phyloP scores from a whole-genome alignment of 1,140 invertebrate genomes.

The Phocides pigmalion region DNA sequence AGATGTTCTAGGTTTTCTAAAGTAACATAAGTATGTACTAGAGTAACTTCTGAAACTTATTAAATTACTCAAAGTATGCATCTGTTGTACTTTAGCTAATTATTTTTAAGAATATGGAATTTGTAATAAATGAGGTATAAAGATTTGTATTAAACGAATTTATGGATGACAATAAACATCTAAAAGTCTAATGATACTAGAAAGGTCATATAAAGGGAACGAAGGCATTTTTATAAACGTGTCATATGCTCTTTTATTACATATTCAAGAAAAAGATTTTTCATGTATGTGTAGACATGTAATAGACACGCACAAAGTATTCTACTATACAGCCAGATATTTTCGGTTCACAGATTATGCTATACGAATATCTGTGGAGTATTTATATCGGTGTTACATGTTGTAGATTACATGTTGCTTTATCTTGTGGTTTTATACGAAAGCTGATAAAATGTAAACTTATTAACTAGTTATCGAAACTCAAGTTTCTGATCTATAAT shows the following conservation, averaged over 20 bases:
- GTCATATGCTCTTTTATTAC: conserved; percentile 9
- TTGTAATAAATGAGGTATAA: conserved; percentile 5
- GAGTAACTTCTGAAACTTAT: neutral
- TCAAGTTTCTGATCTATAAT: neutral
- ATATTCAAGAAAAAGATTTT: conserved; percentile 20
- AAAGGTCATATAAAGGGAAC: too few species aligned
- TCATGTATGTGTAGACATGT: conserved; percentile 58
- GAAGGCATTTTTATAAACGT: too few species aligned
- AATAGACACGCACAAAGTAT: conserved; percentile 75
- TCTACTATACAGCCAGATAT: conserved; percentile 41
- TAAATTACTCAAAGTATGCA: neutral
- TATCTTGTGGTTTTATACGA: conserved; percentile 38
- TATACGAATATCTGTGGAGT: conserved; percentile 9
- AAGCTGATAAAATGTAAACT: conserved; percentile 4
- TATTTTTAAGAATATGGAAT: conserved; percentile 7
- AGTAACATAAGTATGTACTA: conserved; percentile 1
- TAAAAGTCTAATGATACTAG: too few species aligned
- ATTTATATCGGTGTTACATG: conserved; percentile 53
- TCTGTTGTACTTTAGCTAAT: conserved; percentile 13
- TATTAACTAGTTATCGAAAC: neutral
- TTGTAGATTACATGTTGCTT: conserved; percentile 52
- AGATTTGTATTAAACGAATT: neutral
- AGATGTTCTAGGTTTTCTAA: neutral
- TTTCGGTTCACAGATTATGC: conserved; percentile 26
- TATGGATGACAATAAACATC: conserved; percentile 4